A percentile compares a stretch with the other conserved stretches of the same genome.
phyloP scores from a whole-genome alignment of 37 sponge, comb jelly and placozoan species.

The Petrosia ficiformis region DNA sequence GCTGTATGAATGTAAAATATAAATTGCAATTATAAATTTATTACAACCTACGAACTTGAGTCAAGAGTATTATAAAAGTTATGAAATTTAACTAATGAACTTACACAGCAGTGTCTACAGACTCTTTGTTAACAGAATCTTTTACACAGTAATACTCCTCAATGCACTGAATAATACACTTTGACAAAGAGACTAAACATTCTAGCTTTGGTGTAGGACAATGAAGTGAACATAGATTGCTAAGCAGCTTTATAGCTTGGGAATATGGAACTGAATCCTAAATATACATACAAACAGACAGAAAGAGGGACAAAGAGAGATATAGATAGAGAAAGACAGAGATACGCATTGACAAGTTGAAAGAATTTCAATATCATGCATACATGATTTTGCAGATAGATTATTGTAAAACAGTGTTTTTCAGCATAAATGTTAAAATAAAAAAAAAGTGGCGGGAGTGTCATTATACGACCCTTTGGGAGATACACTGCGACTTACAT shows the following conservation, averaged over 20 bases:
- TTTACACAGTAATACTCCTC: constrained; percentile 44
- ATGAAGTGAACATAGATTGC: constrained; percentile 9
- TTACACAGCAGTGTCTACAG: constrained; percentile 28
- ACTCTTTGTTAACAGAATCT: background rate
- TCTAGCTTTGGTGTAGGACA: constrained; percentile 59
- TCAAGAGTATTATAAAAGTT: background rate
- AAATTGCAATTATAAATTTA: no score
- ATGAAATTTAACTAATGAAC: background rate
- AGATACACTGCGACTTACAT: no score
- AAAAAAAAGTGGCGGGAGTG: no score
- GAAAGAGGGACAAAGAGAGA: background rate
- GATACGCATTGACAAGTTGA: background rate
- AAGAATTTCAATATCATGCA: background rate
- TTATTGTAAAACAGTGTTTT: no score
- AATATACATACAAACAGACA: no score
- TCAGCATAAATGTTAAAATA: no score
- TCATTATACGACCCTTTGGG: no score
- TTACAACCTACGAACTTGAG: no score
- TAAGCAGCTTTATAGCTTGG: constrained; percentile 46
- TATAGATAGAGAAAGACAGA: background rate
- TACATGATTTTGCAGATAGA: no score
- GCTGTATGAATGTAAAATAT: no score
- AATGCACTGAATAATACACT: constrained; percentile 49
- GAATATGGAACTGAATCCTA: constrained; percentile 52
- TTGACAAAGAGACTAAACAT: constrained; percentile 55